Base-by-base conservation (phyloP, 2,113 vertebrate genomes). In the Gasterosteus aculeatus region DNA sequence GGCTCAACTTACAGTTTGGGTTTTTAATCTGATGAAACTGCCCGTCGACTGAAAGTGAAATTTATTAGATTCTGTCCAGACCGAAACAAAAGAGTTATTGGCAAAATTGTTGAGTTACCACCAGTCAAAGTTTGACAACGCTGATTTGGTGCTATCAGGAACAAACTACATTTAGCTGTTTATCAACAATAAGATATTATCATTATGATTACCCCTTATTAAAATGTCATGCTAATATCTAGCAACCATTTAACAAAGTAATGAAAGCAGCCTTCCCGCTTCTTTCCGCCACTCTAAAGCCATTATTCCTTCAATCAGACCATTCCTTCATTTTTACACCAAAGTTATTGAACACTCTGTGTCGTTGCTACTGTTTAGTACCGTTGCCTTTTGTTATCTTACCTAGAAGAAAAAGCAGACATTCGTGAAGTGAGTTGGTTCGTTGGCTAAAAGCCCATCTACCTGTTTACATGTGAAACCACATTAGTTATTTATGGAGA, bases 221-320 rank as follows among this genome's bases (percentile, higher is more conserved):
- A 80, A 88, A 85, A 78, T 75, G 76, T 72, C 49, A 85, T 88
- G 74, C 44, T 51, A 51, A 70, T 77, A 78, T 75, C 57, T 71
- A 59, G 54, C 38, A 69, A 71, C 22, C 54, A 51, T 42, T 72
- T 19, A 69, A 69, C 18, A 60, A n/a, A 75, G 75, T 70, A 82
- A 49, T 62, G 44, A 80, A 82, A 84, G 35, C 53, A 61, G 69
- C 72, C 60, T 42, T 75, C 26, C 1, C 66, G 72, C 61, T 56
- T 73, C 69, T 46, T 46, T 68, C 51, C 59, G 70, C 19, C 63
- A 71, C 60, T 77, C 54, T 65, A 58, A 57, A 33, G 69, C 62
- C 74, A 69, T 83, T 81, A 66, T 61, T 18, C 53, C 33, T 60
- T 51, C 44, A 6, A 79, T 7, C 58, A 26, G 22, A 26, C 22